A percentile compares a stretch with the other conserved stretches of the same genome.
These are phyloP conservation scores for Asarcornis scutulata DNA, from an alignment of 2,113 vertebrate genomes.

Conservation along the genomic window DNA sequence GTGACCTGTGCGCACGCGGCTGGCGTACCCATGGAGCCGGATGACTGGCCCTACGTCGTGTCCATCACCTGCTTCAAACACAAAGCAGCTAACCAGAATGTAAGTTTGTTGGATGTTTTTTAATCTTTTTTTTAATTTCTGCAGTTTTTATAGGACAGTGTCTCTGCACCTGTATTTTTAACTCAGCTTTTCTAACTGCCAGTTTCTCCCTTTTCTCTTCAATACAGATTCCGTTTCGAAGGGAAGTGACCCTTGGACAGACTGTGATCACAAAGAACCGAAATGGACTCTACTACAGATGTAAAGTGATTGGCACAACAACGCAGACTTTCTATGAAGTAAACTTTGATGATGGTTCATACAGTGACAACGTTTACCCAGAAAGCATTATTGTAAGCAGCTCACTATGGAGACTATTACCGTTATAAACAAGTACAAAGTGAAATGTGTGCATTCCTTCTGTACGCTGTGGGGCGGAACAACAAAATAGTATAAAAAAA, in stretches of 20 bases:
- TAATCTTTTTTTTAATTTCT: not conserved
- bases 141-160: not conserved
- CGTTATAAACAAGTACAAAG: not conserved
- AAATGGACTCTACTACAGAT: constrained; percentile 90
- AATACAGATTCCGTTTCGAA: constrained; percentile 45
- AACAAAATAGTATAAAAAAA: not conserved
- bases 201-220: not conserved
- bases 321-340: constrained; percentile 93
- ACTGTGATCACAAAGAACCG: constrained; percentile 90
- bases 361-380: constrained; percentile 94
- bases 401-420: not conserved
- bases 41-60: constrained; percentile 95
- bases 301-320: constrained; percentile 87
- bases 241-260: constrained; percentile 84
- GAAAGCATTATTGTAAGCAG: constrained; percentile 91
- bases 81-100: constrained; percentile 73
- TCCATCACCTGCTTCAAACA: constrained; percentile 95
- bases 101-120: constrained; percentile 24
- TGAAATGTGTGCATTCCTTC: rapidly evolving
- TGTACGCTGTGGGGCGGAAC: not conserved
- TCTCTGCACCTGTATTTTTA: rapidly evolving
- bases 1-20: constrained; percentile 94
- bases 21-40: constrained; percentile 90
- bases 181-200: rapidly evolving
- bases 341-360: constrained; percentile 95